Conservation (phyloP, 2,888 invertebrate genomes). For the Oscheius sp. region DNA sequence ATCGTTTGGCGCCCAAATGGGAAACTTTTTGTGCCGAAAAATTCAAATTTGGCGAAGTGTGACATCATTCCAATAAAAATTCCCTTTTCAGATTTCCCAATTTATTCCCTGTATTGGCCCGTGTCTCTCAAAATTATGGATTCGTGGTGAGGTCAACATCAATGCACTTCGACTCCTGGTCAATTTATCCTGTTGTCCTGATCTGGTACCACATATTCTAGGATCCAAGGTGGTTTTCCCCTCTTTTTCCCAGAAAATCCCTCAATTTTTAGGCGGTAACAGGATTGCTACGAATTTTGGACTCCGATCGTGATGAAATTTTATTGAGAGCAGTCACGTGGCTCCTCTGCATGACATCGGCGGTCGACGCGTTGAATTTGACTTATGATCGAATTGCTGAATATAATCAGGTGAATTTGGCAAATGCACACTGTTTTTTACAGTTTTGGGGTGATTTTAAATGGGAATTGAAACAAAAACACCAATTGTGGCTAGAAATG, state of each 20-base stretch:
- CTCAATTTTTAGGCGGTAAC: slow-evolving; percentile 57
- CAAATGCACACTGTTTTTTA: too few species aligned
- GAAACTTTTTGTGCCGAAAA: too few species aligned
- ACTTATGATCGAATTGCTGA: slow-evolving; percentile 63
- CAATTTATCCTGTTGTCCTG: slow-evolving; percentile 78
- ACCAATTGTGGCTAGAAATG: too few species aligned
- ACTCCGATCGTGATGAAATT: slow-evolving; percentile 67
- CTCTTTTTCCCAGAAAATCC: background rate
- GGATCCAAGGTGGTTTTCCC: slow-evolving; percentile 77
- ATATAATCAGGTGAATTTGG: slow-evolving; percentile 57
- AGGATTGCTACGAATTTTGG: slow-evolving; percentile 64
- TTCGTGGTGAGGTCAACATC: slow-evolving; percentile 66
- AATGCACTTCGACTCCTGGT: slow-evolving; percentile 77
- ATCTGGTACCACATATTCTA: slow-evolving; percentile 78
- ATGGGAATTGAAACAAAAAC: too few species aligned
- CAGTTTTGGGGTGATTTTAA: too few species aligned
- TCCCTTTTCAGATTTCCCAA: slow-evolving; percentile 42
- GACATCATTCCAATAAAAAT: too few species aligned
- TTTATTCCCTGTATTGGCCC: slow-evolving; percentile 62
- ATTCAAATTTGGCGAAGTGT: too few species aligned
- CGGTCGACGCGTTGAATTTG: slow-evolving; percentile 65
- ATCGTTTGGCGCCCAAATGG: too few species aligned
- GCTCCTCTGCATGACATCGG: slow-evolving; percentile 67
- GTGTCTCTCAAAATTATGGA: slow-evolving; percentile 62
- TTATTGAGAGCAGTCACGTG: slow-evolving; percentile 66